Evolutionary conservation across 2,113 vertebrate species (phyloP).

Genomic region (Peucedramus taeniatus): DNA sequence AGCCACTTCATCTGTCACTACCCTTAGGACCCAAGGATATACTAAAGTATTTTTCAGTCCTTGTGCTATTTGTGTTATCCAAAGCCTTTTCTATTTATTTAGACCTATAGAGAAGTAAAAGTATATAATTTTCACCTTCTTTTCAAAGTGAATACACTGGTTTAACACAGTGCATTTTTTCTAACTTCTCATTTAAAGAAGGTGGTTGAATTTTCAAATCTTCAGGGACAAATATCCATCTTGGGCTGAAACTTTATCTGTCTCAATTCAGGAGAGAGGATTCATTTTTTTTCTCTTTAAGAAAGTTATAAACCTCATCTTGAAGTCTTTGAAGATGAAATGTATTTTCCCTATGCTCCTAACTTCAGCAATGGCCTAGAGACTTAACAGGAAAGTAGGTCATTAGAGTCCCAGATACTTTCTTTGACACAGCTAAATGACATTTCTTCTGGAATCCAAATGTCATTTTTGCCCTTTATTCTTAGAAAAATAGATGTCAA

Average conservation of each 20-base stretch:
- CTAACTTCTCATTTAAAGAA: neutral
- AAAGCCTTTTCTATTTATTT: neutral
- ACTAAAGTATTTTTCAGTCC: neutral
- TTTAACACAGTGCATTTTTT: neutral
- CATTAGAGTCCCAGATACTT: constrained; percentile 37
- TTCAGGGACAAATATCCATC: constrained; percentile 27
- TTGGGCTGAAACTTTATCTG: constrained; percentile 13
- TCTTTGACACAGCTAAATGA: constrained; percentile 48
- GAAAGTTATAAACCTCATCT: constrained; percentile 39
- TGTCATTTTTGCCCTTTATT: constrained; percentile 50
- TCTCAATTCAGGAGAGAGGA: constrained; percentile 29
- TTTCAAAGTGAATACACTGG: neutral
- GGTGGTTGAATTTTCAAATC: constrained; percentile 32
- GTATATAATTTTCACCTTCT: neutral
- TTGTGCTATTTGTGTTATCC: neutral
- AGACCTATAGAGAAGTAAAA: neutral
- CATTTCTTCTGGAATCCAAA: constrained; percentile 37
- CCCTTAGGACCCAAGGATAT: neutral
- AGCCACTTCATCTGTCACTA: neutral
- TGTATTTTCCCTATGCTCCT: constrained; percentile 30
- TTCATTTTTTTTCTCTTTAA: constrained; percentile 11
- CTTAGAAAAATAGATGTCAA: constrained; percentile 32
- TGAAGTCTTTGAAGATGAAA: constrained; percentile 51
- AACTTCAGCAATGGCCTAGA: constrained; percentile 41
- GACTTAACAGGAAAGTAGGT: constrained; percentile 56